Conservation (phyloP, 2,797 vertebrate genomes). For the Aselliscus stoliczkanus region DNA sequence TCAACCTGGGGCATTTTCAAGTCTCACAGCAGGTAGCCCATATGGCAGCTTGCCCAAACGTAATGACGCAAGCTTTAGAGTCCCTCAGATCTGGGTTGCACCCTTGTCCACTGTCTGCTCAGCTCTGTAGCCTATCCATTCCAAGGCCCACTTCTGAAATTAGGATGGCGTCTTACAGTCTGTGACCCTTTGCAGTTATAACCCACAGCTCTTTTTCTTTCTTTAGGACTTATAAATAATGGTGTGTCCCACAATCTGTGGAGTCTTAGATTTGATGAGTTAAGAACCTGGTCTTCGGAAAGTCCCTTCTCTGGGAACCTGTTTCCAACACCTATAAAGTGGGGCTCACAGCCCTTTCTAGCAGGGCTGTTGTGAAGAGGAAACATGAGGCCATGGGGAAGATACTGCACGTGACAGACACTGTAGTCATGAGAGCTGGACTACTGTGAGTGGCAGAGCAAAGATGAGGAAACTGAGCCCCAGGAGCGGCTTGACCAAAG, state of each 20-base stretch:
- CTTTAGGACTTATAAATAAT: not conserved
- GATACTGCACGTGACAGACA: accelerated
- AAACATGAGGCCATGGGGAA: not conserved
- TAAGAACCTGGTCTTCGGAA: not conserved
- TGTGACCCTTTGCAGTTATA: not conserved
- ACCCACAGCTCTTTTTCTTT: not conserved
- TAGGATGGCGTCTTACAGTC: not conserved
- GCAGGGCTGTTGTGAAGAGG: not conserved
- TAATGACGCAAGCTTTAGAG: not conserved
- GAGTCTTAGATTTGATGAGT: not conserved
- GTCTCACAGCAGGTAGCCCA: not conserved
- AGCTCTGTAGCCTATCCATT: accelerated
- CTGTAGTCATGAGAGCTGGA: accelerated
- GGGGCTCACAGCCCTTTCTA: accelerated
- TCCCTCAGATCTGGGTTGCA: not conserved
- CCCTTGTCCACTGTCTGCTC: not conserved
- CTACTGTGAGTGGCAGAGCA: not conserved
- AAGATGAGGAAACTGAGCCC: not conserved
- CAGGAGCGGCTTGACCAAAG: too few species aligned
- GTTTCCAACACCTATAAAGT: not conserved
- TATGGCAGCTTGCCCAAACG: not conserved
- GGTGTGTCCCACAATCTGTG: not conserved
- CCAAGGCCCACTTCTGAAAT: not conserved
- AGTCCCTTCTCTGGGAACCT: not conserved
- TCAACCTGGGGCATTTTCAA: not conserved